Evolutionary conservation across 2,797 vertebrate genomes (phyloP).

Genomic region (Phyllotis vaccarum): DNA sequence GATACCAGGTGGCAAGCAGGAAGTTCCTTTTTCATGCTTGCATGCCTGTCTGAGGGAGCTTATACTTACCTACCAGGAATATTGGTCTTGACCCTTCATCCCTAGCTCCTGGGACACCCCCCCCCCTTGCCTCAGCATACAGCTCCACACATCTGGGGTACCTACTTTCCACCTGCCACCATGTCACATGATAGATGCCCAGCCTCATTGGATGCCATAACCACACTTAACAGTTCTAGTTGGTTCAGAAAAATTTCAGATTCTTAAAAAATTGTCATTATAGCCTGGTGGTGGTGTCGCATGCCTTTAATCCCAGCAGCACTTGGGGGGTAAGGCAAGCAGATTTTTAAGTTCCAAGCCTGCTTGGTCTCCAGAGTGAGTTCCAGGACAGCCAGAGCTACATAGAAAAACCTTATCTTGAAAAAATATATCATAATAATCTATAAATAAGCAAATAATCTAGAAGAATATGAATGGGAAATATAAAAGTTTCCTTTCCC

Average conservation of each 20-base stretch:
- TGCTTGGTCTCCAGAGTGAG: not conserved
- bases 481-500: not conserved
- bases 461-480: not conserved
- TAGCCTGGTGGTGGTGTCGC: not conserved
- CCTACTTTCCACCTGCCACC: not conserved
- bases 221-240: not conserved
- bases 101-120: not conserved
- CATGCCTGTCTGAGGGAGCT: not conserved
- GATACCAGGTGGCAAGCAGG: not conserved
- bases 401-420: not conserved
- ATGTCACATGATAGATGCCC: not conserved
- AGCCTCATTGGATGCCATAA: not conserved
- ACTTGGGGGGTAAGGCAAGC: not conserved
- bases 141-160: not conserved
- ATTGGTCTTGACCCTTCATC: not conserved
- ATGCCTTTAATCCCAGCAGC: not conserved
- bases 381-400: not conserved
- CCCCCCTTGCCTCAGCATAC: not conserved
- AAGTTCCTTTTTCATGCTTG: conserved; percentile 15
- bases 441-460: not conserved
- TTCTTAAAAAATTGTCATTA: conserved; percentile 18
- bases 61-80: not conserved
- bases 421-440: not conserved
- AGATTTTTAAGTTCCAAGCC: not conserved
- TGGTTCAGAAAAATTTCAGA: not conserved